phyloP scores from a whole-genome alignment of 2,113 vertebrate genomes.

The Amazona vittata region DNA sequence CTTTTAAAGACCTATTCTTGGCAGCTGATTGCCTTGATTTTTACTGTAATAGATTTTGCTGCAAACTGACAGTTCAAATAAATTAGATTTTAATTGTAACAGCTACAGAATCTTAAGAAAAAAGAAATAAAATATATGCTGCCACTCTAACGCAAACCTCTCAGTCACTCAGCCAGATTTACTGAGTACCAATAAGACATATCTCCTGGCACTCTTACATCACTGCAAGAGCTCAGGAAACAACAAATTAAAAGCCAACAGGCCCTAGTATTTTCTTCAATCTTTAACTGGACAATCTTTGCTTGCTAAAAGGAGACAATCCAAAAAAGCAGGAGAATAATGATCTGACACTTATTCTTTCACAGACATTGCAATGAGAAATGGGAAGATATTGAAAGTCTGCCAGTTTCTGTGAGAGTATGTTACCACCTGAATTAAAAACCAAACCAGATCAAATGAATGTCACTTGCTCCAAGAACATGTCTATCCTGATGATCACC shows the following conservation, averaged over 20 bases:
- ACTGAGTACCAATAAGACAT: accelerated
- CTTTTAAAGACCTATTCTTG: neutral
- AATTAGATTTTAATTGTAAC: neutral
- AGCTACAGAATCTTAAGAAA: neutral
- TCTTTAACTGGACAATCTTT: neutral
- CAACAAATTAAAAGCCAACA: neutral
- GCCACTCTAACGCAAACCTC: neutral
- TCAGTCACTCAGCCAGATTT: neutral
- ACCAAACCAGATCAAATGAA: neutral
- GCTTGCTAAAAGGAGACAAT: neutral
- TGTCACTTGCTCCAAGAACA: neutral
- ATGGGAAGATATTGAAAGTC: neutral
- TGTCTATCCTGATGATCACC: neutral
- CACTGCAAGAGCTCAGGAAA: neutral
- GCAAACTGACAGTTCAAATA: neutral
- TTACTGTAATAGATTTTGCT: neutral
- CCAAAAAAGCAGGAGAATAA: neutral
- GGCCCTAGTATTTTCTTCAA: neutral
- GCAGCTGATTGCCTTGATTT: neutral
- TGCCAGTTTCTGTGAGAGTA: neutral
- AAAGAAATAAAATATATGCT: neutral
- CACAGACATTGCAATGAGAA: neutral
- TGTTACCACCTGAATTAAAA: neutral
- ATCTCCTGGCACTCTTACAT: neutral
- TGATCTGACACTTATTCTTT: neutral